Conservation (phyloP, 2,888 invertebrate genomes). For the Ochropacha duplaris region DNA sequence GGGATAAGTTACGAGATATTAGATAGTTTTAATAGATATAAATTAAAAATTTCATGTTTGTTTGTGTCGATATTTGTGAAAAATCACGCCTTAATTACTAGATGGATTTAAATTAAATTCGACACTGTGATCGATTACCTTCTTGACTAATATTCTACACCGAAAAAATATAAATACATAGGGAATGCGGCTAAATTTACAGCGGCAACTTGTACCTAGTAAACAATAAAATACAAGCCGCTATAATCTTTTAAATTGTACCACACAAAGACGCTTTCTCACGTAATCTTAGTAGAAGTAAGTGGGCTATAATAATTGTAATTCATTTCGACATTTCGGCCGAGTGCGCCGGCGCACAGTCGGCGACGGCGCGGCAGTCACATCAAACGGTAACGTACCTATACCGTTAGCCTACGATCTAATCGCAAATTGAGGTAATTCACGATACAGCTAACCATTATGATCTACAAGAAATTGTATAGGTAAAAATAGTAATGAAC, state of each 20-base stretch:
- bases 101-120: too few relatives aligned
- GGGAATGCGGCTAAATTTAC: too few relatives aligned
- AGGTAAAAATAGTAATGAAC: constrained; percentile 6
- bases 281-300: constrained; percentile 56
- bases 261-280: constrained; percentile 1
- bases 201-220: too few relatives aligned
- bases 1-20: neutral
- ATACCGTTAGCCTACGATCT: constrained; percentile 39
- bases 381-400: constrained; percentile 52
- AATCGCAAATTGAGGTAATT: constrained; percentile 4
- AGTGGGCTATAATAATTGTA: constrained; percentile 59
- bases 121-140: too few relatives aligned
- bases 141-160: too few relatives aligned
- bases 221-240: neutral
- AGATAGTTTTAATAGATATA: neutral
- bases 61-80: too few relatives aligned
- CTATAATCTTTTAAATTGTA: neutral
- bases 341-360: constrained; percentile 13
- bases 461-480: constrained; percentile 9
- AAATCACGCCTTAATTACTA: too few relatives aligned
- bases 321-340: constrained; percentile 60
- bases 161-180: too few relatives aligned
- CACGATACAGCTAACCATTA: constrained; percentile 5
- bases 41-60: too few relatives aligned
- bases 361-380: constrained; percentile 13